Base-by-base conservation (phyloP, 2,797 vertebrate genomes). In the Leucoraja ocellata region DNA sequence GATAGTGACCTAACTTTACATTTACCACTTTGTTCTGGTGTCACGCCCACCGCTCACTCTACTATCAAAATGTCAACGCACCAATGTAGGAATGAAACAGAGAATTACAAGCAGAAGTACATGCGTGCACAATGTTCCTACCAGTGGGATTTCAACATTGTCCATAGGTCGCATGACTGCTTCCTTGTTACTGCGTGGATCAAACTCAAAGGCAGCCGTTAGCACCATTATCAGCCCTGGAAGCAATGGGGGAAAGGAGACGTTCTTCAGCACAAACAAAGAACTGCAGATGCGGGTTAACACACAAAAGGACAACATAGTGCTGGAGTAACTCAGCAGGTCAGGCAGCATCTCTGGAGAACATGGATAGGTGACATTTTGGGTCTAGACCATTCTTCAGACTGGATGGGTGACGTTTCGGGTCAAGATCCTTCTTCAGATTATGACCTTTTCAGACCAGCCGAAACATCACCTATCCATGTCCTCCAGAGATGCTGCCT, bases 141-240 rank as follows among this genome's bases (percentile, higher is more conserved):
- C 99, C 98, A 99, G 98, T 74, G 99, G 99, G 95, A 99, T 99
- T 95, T 98, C 97, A 68, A 98, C 95, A 95, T 99, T 99, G 96
- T 99, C 99, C 80, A 98, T 98, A 71, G 99, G 99, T 95, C 98
- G 97, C 95, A 98, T 99, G 0, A 98, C 99, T 8, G 98, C 98
- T 94, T 99, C 99, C 96, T 99, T 99, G 95, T 99, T 99, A 96
- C 98, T 99, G 93, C 98, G 98, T 93, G 99, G 99, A 95, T 99
- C 99, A 93, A 99, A 99, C 96, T 99, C 99, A 7, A 99, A 99
- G 0, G 99, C 98, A 63, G 98, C 99, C 0, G 98, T 98, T 95
- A 99, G 96, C 95, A 99, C 98, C 98, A 99, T 99, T 93, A 95
- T 97, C 93, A 99, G 97, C 10, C 99, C 98, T 99, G 96, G 71